A percentile compares a stretch with the other conserved stretches of the same genome.
phyloP scores from a whole-genome alignment of 2,888 invertebrate species.

The Nomada ruficornis region DNA sequence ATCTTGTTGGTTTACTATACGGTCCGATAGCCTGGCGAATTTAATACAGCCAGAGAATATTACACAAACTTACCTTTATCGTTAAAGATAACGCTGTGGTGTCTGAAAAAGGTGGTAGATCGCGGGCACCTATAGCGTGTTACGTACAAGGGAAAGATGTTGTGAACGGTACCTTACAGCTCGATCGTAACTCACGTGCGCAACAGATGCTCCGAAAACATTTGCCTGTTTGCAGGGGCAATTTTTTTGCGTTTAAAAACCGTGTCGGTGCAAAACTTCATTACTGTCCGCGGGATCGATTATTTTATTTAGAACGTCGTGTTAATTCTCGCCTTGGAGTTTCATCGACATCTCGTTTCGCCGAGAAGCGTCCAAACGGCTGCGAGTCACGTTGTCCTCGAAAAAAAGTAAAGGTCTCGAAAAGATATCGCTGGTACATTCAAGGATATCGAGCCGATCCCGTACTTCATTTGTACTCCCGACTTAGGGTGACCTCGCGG shows the following conservation, averaged over 20 bases:
- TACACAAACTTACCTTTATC: too few relatives aligned
- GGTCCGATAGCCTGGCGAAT: too few relatives aligned
- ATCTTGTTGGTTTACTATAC: too few relatives aligned
- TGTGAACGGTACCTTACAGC: constrained; percentile 64
- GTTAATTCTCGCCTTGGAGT: background rate
- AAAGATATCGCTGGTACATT: background rate
- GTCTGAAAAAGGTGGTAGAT: background rate
- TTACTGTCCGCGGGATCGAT: background rate
- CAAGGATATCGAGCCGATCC: constrained; percentile 25
- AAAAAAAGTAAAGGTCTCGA: too few relatives aligned
- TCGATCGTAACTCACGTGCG: constrained; percentile 74
- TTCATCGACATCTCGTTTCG: background rate
- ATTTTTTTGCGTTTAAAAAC: constrained; percentile 62
- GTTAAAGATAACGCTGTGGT: background rate
- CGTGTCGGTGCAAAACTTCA: background rate
- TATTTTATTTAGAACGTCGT: background rate
- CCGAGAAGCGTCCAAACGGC: background rate
- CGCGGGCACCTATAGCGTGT: background rate
- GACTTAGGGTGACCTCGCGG: constrained; percentile 52
- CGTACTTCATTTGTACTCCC: constrained; percentile 56
- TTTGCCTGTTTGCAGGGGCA: constrained; percentile 40
- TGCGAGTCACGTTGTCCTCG: too few relatives aligned
- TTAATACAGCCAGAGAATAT: too few relatives aligned
- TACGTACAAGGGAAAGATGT: constrained; percentile 26
- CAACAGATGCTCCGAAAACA: constrained; percentile 76